Percentiles rank a stretch among this genome's conserved stretches.
Evolutionary conservation across 2,113 vertebrate genomes (phyloP).

Genomic region (Empidonax alnorum): DNA sequence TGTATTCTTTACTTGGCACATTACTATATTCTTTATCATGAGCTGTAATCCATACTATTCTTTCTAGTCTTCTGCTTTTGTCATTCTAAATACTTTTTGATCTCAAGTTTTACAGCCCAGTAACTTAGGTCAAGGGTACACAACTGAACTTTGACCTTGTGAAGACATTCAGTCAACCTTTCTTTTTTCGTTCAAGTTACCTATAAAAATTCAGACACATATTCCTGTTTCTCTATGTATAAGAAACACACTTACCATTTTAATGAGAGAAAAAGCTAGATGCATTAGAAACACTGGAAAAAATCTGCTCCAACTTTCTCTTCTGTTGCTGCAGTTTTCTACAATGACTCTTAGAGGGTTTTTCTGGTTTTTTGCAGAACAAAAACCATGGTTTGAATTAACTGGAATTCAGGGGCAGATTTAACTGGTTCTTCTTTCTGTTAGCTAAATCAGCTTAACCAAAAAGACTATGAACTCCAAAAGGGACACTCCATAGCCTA

Average conservation of each 20-base stretch:
- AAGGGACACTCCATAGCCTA: not conserved
- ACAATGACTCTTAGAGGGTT: not conserved
- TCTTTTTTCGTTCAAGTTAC: not conserved
- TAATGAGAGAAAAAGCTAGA: not conserved
- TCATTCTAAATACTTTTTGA: not conserved
- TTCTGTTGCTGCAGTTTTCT: not conserved
- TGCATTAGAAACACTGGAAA: not conserved
- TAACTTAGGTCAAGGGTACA: not conserved
- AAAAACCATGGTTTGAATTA: not conserved
- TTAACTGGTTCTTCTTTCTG: not conserved
- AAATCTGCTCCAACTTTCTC: not conserved
- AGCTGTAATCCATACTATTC: not conserved
- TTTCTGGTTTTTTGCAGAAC: not conserved
- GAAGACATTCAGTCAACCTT: not conserved
- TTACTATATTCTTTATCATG: not conserved
- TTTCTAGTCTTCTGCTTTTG: not conserved
- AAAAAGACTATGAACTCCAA: not conserved
- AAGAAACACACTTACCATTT: accelerated
- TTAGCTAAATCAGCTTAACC: not conserved
- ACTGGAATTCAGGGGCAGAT: not conserved
- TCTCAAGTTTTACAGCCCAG: not conserved
- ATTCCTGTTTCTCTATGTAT: not conserved
- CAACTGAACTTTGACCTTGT: not conserved
- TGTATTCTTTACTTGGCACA: not conserved
- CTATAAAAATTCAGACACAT: not conserved